phyloP scores from a whole-genome alignment of 2,888 invertebrate species.

The Sthenelais limicola region DNA sequence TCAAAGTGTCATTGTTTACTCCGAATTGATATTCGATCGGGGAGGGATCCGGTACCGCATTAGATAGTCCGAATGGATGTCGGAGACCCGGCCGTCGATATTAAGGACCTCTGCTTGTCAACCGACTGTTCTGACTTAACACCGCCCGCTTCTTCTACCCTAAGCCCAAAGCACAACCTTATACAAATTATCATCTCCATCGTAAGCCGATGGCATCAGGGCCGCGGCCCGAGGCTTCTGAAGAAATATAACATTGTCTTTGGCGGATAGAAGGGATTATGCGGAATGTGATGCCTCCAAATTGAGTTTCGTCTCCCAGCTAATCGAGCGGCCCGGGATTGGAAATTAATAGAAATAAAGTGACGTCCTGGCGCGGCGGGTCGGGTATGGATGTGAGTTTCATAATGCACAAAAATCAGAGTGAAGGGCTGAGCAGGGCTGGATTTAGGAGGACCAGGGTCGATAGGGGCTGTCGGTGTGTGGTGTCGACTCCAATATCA shows the following conservation, averaged over 20 bases:
- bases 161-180: conserved; percentile 39
- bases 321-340: conserved; percentile 37
- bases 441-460: neutral
- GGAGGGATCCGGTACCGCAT: conserved; percentile 8
- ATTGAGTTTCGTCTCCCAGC: conserved; percentile 37
- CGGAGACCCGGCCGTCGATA: conserved; percentile 8
- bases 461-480: too few relatives aligned
- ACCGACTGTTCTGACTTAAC: conserved; percentile 38
- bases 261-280: conserved; percentile 21
- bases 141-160: conserved; percentile 25
- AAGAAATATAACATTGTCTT: conserved; percentile 41
- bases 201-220: conserved; percentile 12
- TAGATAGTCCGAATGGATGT: conserved; percentile 8
- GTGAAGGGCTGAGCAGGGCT: conserved; percentile 14
- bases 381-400: conserved; percentile 17
- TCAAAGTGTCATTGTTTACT: conserved; percentile 39
- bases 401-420: conserved; percentile 39
- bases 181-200: conserved; percentile 38
- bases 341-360: conserved; percentile 43
- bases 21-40: conserved; percentile 35
- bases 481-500: too few relatives aligned
- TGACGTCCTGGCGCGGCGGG: neutral
- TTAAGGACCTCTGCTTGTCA: conserved; percentile 37
- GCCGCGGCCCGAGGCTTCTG: conserved; percentile 15
- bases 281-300: neutral